These are phyloP conservation scores for Caerostris darwini DNA, from an alignment of 1,140 invertebrate species.

Conservation along the genomic window DNA sequence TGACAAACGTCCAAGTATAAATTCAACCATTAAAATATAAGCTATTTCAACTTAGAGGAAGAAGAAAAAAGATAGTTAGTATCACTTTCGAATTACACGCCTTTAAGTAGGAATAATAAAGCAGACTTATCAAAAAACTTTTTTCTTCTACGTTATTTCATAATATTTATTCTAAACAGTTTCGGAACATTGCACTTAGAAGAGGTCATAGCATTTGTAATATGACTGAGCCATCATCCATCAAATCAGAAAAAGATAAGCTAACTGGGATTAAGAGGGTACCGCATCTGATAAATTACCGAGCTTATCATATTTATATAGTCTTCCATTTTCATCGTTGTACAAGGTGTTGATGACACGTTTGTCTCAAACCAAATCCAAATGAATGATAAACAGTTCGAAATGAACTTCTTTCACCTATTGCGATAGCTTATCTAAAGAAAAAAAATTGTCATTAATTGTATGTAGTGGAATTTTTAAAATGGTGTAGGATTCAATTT, in stretches of 20 bases:
- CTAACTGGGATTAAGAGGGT: background rate
- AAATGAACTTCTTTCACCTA: background rate
- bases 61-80: too few species aligned
- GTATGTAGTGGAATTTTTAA: too few species aligned
- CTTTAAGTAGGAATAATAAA: background rate
- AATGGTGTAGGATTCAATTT: too few species aligned
- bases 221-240: background rate
- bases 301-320: constrained; percentile 29
- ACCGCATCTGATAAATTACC: background rate
- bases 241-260: background rate
- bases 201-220: background rate
- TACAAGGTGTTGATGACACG: constrained; percentile 26
- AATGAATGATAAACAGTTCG: constrained; percentile 29
- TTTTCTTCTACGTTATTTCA: background rate
- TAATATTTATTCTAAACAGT: background rate
- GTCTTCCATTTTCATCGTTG: background rate
- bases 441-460: too few species aligned
- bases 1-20: too few species aligned
- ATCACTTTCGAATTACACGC: too few species aligned
- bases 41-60: too few species aligned
- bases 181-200: background rate
- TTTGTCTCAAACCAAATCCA: background rate
- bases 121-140: background rate
- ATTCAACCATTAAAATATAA: too few species aligned
- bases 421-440: background rate